Percentiles rank a stretch among this genome's conserved stretches.
Evolutionary conservation across 2,888 invertebrate species (phyloP).

Genomic region (Drosophila macrothrix): DNA sequence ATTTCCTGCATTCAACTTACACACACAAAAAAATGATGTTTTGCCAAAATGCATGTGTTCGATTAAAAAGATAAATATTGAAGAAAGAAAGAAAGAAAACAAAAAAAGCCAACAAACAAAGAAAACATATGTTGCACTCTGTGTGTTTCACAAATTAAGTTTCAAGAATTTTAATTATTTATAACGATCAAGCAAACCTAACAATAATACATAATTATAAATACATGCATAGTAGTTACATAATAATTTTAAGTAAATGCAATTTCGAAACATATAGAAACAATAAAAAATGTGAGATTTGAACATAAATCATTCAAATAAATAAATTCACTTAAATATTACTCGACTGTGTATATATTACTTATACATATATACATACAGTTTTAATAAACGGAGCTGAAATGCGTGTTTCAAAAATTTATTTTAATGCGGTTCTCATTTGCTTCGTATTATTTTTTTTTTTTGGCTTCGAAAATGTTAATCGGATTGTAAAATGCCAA

Average conservation of each 20-base stretch:
- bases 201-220: slow-evolving; percentile 60
- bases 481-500: neutral
- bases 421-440: neutral
- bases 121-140: slow-evolving; percentile 43
- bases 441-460: neutral
- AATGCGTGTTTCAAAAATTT: neutral
- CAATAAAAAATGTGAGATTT: slow-evolving; percentile 79
- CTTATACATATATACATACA: neutral
- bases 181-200: slow-evolving; percentile 57
- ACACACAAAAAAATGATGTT: slow-evolving; percentile 46
- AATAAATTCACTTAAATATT: neutral
- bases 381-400: neutral
- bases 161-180: slow-evolving; percentile 72
- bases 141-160: slow-evolving; percentile 68
- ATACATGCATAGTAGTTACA: slow-evolving; percentile 74
- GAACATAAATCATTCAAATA: slow-evolving; percentile 46
- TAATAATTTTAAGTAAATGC: slow-evolving; percentile 75
- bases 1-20: slow-evolving; percentile 23
- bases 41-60: slow-evolving; percentile 77
- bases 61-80: slow-evolving; percentile 55
- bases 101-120: slow-evolving; percentile 12
- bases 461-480: neutral
- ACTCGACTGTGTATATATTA: neutral
- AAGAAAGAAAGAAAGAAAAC: slow-evolving; percentile 1
- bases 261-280: slow-evolving; percentile 78